phyloP scores from a whole-genome alignment of 2,113 vertebrate species.

The Synodontis membranacea region DNA sequence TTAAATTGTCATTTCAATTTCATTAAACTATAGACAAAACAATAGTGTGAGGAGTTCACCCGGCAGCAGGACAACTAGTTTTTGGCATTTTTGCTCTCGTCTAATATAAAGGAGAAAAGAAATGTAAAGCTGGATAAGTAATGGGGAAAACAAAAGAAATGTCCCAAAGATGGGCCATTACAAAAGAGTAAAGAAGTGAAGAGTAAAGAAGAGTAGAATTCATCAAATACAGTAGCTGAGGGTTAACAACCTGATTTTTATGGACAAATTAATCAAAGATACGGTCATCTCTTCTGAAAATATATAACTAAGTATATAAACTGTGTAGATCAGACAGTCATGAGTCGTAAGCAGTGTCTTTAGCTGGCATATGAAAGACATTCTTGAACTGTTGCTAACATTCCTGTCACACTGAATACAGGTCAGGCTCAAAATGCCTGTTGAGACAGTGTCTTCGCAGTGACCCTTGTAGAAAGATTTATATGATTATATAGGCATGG shows the following conservation, averaged over 20 bases:
- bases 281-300: background rate
- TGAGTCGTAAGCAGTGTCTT: background rate
- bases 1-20: background rate
- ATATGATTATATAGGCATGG: no score
- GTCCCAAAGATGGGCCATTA: background rate
- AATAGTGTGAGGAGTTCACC: background rate
- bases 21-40: background rate
- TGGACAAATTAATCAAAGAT: background rate
- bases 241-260: no score
- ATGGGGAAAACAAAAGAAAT: background rate
- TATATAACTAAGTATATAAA: background rate
- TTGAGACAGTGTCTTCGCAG: background rate
- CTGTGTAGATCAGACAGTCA: background rate
- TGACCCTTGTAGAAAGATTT: constrained; percentile 4
- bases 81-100: background rate
- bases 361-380: background rate
- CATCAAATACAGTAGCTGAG: background rate
- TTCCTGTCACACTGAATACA: background rate
- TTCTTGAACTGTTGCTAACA: background rate
- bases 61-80: no score
- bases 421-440: background rate
- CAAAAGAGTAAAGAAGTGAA: background rate
- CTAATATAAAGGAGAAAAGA: no score
- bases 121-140: background rate
- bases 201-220: background rate